Percentiles rank a stretch among this genome's conserved stretches.
Evolutionary conservation across 2,113 vertebrate species (phyloP).

Genomic region (Cebidichthys violaceus): DNA sequence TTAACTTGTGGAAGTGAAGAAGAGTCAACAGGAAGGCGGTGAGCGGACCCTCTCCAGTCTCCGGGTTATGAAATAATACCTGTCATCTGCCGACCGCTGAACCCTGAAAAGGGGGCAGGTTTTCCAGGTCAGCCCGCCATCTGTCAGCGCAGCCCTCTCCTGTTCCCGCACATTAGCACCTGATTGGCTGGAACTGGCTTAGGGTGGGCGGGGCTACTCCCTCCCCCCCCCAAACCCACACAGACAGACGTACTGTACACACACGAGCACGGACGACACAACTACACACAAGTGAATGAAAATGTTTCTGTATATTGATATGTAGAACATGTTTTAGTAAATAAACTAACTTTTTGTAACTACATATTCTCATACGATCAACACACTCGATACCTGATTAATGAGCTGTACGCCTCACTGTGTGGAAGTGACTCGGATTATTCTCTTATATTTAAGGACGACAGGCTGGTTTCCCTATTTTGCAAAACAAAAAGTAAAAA

Average conservation of each 20-base stretch:
- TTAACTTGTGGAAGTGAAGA: background rate
- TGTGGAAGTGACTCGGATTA: too few relatives aligned
- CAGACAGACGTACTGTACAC: background rate
- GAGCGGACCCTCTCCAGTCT: too few relatives aligned
- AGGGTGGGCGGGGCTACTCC: slow-evolving; percentile 85
- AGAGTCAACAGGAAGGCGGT: slow-evolving; percentile 14
- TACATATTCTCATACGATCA: too few relatives aligned
- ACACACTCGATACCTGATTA: too few relatives aligned
- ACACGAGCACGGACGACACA: background rate
- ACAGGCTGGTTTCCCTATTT: too few relatives aligned
- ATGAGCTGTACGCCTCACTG: too few relatives aligned
- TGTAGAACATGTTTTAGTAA: too few relatives aligned
- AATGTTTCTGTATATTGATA: too few relatives aligned
- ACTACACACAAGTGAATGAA: background rate
- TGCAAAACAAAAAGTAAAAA: too few relatives aligned
- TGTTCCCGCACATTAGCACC: slow-evolving; percentile 92
- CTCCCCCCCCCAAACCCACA: slow-evolving; percentile 69
- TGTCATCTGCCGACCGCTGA: slow-evolving; percentile 95
- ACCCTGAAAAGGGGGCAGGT: slow-evolving; percentile 93
- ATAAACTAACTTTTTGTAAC: too few relatives aligned
- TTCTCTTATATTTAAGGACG: too few relatives aligned
- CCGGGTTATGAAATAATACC: slow-evolving; percentile 96
- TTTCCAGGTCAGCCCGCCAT: slow-evolving; percentile 96
- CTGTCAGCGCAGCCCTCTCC: slow-evolving; percentile 91
- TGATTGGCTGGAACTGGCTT: slow-evolving; percentile 92